Base-by-base conservation (phyloP, 2,113 vertebrate species). In the Pungitius pungitius region DNA sequence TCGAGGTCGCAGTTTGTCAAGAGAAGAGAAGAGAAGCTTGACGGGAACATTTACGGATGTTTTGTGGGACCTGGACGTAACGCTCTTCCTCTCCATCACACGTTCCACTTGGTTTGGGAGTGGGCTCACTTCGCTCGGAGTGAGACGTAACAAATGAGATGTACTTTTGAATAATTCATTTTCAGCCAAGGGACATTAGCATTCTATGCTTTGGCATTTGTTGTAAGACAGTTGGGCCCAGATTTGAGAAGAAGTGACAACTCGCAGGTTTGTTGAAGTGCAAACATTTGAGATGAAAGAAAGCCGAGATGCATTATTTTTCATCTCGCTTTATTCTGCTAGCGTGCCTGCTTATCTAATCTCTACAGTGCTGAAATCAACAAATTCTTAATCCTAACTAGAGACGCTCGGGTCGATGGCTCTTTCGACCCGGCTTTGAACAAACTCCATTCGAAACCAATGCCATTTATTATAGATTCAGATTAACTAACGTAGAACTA, bases 201-300 rank as follows among this genome's bases (percentile, higher is more conserved):
- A 76, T 67, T 52, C 3, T 59, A 14, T 39, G 14, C 43, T 80
- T 74, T 68, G 43, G 27, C 45, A 22, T 55, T 56, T 58, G 40
- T 52, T 57, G n/a, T 18, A 18, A 37, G 40, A 47, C 57, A 83
- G 60, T 83, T 81, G 56, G 40, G 60, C 26, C 55, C 26, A 17
- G 2, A 43, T 65, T 75, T 71, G 24, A 66, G 58, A 67, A 75
- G 59, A 47, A 45, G 33, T 61, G 69, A 69, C 43, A 73, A 76
- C 39, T 75, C 56, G 45, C 18, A 59, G 39, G 42, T 43, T 37
- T 24, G 64, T 63, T 77, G 11, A 71, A 61, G 69, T 65, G 3
- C 18, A 35, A 55, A 45, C 24, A 24, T 24, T 26, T 18, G 22
- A 60, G 42, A 40, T 35, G 56, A 40, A 61, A 30, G 14, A 43